These are phyloP conservation scores for Mesocentrotus franciscanus DNA, from an alignment of 53 echinoderm and acorn worm genomes.

Conservation along the genomic window DNA sequence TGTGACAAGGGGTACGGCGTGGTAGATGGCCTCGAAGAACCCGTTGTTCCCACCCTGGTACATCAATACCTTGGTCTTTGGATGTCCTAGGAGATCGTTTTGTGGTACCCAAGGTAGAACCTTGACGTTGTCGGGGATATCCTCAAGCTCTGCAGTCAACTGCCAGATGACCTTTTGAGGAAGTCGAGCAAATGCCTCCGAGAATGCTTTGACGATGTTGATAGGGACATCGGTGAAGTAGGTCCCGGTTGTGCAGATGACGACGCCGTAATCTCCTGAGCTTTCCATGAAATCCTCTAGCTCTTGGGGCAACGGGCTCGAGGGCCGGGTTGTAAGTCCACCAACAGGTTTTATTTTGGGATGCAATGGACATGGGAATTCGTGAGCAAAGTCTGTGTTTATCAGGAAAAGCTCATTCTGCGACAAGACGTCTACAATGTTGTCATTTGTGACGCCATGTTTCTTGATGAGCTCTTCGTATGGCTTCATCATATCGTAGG, in stretches of 20 bases:
- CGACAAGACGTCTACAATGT: background rate
- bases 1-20: slow-evolving; percentile 64
- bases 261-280: slow-evolving; percentile 41
- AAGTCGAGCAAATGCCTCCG: slow-evolving; percentile 47
- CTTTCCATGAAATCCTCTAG: slow-evolving; percentile 41
- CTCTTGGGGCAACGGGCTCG: background rate
- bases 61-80: slow-evolving; percentile 39
- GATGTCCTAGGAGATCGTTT: slow-evolving; percentile 61
- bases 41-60: slow-evolving; percentile 76
- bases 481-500: background rate
- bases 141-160: background rate
- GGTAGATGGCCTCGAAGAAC: slow-evolving; percentile 72
- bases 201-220: slow-evolving; percentile 18
- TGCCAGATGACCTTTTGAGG: slow-evolving; percentile 59
- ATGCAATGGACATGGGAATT: slow-evolving; percentile 45
- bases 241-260: slow-evolving; percentile 45
- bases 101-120: slow-evolving; percentile 53
- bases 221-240: slow-evolving; percentile 44
- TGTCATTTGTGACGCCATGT: background rate
- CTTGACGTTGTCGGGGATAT: slow-evolving; percentile 32
- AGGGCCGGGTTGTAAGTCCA: slow-evolving; percentile 31
- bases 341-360: slow-evolving; percentile 34
- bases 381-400: slow-evolving; percentile 32
- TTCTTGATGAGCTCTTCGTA: slow-evolving; percentile 18
- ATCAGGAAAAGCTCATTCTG: slow-evolving; percentile 27